Conservation (phyloP, 2,888 invertebrate species). For the Bhutanitis thaidina region DNA sequence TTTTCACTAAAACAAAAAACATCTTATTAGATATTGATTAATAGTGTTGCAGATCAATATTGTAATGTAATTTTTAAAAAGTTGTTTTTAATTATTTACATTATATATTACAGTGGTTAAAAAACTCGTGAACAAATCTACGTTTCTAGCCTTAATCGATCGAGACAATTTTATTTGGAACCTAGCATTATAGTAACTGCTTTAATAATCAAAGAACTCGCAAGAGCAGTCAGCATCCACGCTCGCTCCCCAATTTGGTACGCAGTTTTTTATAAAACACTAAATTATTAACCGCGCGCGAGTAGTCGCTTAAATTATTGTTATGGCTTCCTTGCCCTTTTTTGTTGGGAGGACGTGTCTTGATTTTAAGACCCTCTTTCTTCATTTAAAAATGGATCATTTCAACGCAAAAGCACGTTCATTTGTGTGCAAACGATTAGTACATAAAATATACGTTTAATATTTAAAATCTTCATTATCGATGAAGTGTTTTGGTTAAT, state of each 20-base stretch:
- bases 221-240: constrained; percentile 12
- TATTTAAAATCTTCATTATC: too few species aligned
- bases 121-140: too few species aligned
- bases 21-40: too few species aligned
- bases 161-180: too few species aligned
- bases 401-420: background rate
- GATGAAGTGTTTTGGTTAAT: too few species aligned
- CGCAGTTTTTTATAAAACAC: constrained; percentile 59
- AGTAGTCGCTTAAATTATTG: constrained; percentile 60
- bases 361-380: constrained; percentile 30
- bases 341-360: constrained; percentile 29
- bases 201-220: constrained; percentile 17
- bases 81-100: too few species aligned
- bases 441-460: too few species aligned
- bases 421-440: background rate
- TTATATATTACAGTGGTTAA: too few species aligned
- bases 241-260: constrained; percentile 14
- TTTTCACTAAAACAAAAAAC: too few species aligned
- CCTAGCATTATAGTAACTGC: background rate
- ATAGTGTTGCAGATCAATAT: too few species aligned
- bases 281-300: constrained; percentile 61
- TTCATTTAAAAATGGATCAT: background rate
- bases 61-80: too few species aligned
- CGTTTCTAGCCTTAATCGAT: too few species aligned
- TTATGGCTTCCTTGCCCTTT: constrained; percentile 39